Conservation (phyloP, 2,888 invertebrate species). For the Megalurothrips usitatus region DNA sequence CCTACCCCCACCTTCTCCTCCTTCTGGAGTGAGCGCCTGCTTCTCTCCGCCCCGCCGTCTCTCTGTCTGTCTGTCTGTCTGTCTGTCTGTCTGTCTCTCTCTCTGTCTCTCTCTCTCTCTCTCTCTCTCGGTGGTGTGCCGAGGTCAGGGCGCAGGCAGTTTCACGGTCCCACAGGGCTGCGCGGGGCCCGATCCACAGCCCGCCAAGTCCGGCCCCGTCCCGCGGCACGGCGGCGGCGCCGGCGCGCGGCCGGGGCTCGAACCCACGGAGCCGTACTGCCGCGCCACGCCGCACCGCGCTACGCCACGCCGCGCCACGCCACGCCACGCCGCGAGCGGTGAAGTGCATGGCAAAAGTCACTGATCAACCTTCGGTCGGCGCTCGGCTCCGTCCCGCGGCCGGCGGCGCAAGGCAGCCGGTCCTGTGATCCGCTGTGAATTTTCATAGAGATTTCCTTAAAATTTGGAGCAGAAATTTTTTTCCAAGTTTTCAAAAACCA, state of each 20-base stretch:
- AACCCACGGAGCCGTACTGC: neutral
- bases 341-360: slow-evolving; percentile 16
- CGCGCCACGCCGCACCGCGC: neutral
- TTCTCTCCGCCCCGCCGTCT: neutral
- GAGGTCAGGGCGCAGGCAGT: slow-evolving; percentile 5
- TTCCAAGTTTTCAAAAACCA: too few relatives aligned
- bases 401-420: too few relatives aligned
- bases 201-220: too few relatives aligned
- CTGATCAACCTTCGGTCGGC: slow-evolving; percentile 15
- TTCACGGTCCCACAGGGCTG: neutral
- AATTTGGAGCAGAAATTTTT: too few relatives aligned
- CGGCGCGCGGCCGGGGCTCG: neutral
- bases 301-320: neutral
- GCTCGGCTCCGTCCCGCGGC: too few relatives aligned
- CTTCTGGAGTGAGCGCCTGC: neutral
- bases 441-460: too few relatives aligned
- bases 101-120: neutral
- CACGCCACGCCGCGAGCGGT: neutral
- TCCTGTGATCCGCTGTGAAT: too few relatives aligned
- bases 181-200: too few relatives aligned
- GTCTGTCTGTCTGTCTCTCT: neutral
- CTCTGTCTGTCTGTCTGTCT: neutral
- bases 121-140: neutral
- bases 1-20: too few relatives aligned
- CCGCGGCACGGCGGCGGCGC: too few relatives aligned